Base-by-base conservation (phyloP, 2,797 vertebrate genomes). In the Trematomus bernacchii region DNA sequence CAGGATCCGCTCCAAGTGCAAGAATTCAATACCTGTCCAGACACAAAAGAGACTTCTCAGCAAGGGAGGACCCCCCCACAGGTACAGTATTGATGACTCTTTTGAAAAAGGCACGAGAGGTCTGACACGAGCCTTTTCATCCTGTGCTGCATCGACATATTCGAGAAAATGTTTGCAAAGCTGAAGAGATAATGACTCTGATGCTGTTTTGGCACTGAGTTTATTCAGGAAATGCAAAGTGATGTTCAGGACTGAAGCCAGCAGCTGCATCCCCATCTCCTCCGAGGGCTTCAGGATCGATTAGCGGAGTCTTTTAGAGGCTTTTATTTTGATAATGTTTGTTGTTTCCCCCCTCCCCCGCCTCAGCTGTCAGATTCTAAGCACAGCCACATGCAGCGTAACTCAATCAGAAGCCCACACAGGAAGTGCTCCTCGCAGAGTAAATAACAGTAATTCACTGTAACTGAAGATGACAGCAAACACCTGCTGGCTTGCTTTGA, bases 31-130 rank as follows among this genome's bases (percentile, higher is more conserved):
- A 66, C 62, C 91, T 97, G 48, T 89, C 96, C 61, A 76, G 86
- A 47, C 94, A 95, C 90, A 97, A 94, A 91, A 76, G 84, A 85
- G 87, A 85, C 73, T 87, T 90, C 82, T 90, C 89, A 84, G 87
- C 80, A 51, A 50, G 80, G 74, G 83, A 87, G 44, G 64, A 90
- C 48, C 85, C 74, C 85, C 74, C n/a, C n/a, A 15, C 75, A 94
- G 95, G 96, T 96, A 83, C 72, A 79, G 81, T 86, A 91, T 85
- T 85, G 76, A 91, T 89, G 88, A 85, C 67, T 70, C 42, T 18
- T 19, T 68, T 91, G 66, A 80, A 85, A 78, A 84, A 82, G 18
- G 40, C 73, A 67, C 70, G 85, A 84, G 72, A 40, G 61, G 21
- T 23, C 4, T 4, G 2, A 58, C 37, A 16, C 15, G 67, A 30